These are phyloP conservation scores for Coptotermes formosanus DNA, from an alignment of 1,140 invertebrate genomes.

Conservation along the genomic window DNA sequence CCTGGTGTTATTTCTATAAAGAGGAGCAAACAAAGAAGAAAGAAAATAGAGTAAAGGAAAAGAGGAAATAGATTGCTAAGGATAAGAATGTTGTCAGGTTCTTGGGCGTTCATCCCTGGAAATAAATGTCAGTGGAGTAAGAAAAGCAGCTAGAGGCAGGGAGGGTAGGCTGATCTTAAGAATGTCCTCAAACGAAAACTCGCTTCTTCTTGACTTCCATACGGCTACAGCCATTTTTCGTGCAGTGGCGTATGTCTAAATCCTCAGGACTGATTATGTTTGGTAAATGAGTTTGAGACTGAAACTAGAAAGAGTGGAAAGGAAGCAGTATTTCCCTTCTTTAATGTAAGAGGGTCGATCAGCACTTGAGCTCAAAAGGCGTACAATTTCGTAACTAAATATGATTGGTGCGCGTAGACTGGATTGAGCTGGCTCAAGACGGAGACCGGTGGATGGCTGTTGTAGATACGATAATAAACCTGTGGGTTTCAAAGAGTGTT, in stretches of 20 bases:
- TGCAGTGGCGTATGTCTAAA: background rate
- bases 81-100: constrained; percentile 50
- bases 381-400: too few relatives aligned
- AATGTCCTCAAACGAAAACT: background rate
- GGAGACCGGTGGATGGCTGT: too few relatives aligned
- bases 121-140: constrained; percentile 46
- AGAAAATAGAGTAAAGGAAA: constrained; percentile 40
- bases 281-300: too few relatives aligned
- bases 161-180: background rate
- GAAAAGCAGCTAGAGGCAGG: background rate
- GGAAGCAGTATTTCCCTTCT: too few relatives aligned
- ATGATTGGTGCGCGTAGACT: too few relatives aligned
- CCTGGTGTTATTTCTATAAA: background rate
- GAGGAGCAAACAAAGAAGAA: background rate
- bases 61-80: constrained; percentile 47
- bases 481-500: too few relatives aligned
- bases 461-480: too few relatives aligned
- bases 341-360: too few relatives aligned
- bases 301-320: too few relatives aligned
- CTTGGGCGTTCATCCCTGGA: constrained; percentile 48
- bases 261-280: too few relatives aligned
- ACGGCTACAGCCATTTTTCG: background rate
- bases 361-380: too few relatives aligned
- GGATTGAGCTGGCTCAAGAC: too few relatives aligned
- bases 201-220: background rate